Evolutionary conservation across 2,888 invertebrate species (phyloP), one percentile per base, ranked within the genome.

Genomic region (Conus canariensis): DNA sequence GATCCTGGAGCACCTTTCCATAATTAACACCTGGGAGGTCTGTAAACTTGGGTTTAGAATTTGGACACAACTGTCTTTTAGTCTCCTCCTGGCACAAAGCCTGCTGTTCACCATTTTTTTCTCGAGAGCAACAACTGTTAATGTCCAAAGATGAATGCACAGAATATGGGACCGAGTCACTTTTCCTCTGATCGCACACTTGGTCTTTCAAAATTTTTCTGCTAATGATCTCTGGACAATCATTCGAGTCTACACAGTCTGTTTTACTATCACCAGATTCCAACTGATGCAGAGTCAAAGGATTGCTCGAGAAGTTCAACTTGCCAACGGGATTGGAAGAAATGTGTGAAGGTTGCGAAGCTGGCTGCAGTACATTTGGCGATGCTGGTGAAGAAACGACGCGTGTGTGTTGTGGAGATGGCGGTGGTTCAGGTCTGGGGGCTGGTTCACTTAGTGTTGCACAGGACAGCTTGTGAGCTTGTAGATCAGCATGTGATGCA

Each of bases 1-100:
- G 60, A 45, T 85, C 85, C 16, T 85, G 85, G n/a, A 85, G 85
- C 85, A 85, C 14, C 85, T 85, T 9, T 25, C 85, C 85, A 60
- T 85, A 85, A 59, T 85, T 85, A 85, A 85, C 60, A 59, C 60
- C 85, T 12, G 60, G 25, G 16, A 60, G 85, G 1, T 60, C 85
- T 10, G 85, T 22, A 45, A 56, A 22, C 59, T 25, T 59, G 10
- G 83, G 83, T 14, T 56, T 30, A 5, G 74, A 64, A 16, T 74
- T 74, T n/a, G 74, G n/a, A 74, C 30, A 30, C 12, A 80, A 30
- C 12, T 30, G 77, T 0, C 16, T 80, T 80, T 80, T 16, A 80
- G 77, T 80, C 30, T 12, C 30, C 2, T 80, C 30, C 1, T 80
- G 10, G 22, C 77, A 80, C 45, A 14, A 80, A 12, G 14, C 10